These are phyloP conservation scores for Himalopsyche kuldschensis DNA, from an alignment of 2,888 invertebrate genomes.

Conservation along the genomic window DNA sequence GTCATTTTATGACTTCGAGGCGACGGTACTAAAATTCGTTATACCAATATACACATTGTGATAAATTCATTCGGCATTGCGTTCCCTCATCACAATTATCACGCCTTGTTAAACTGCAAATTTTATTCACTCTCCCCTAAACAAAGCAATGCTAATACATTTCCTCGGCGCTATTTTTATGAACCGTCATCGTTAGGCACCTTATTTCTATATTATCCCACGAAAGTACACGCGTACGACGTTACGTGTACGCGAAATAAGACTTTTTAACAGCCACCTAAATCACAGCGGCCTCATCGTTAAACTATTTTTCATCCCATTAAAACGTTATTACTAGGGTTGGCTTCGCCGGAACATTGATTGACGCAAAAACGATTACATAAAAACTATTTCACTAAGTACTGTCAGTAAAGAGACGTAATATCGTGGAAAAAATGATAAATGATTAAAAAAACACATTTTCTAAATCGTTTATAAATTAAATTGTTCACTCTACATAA, in stretches of 20 bases:
- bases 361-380: neutral
- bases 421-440: too few species aligned
- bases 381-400: too few species aligned
- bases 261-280: neutral
- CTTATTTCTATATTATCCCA: neutral
- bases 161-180: neutral
- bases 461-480: too few species aligned
- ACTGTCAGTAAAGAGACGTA: too few species aligned
- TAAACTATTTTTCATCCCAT: neutral
- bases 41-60: too few species aligned
- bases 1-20: too few species aligned
- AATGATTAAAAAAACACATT: too few species aligned
- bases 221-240: neutral
- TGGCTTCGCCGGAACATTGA: neutral
- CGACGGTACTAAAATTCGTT: too few species aligned
- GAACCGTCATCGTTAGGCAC: neutral
- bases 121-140: neutral
- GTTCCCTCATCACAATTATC: too few species aligned
- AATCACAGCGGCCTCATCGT: neutral
- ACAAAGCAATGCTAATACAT: neutral
- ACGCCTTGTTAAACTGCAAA: neutral
- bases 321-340: neutral
- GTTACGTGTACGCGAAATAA: neutral
- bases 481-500: too few species aligned
- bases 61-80: too few species aligned